Evolutionary conservation across 2,113 vertebrate species (phyloP), one percentile per base, ranked within the genome.

Genomic region (Caranx ignobilis): DNA sequence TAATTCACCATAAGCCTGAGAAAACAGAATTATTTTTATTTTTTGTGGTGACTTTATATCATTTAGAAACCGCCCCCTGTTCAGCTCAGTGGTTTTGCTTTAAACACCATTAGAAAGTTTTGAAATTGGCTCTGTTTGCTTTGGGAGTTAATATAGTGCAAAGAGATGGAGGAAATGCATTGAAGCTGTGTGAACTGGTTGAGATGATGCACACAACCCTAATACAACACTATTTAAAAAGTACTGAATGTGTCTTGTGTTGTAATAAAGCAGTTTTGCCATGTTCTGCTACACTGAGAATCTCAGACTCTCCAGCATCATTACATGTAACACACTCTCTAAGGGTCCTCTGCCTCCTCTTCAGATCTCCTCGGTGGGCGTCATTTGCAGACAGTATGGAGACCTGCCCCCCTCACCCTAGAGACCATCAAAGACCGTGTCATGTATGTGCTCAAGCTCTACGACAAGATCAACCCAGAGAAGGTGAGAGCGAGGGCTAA

Each of bases 391-490:
- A 90, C 93, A 91, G 48, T 98, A 96, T 34, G 93, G 96, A 0
- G 96, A 96, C 0, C 77, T 95, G 13, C 97, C 97, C 1, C 97
- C 0, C 93, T 98, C 83, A 98, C 97, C 1, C 11, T 98, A 89
- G 95, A 95, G 18, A 87, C 80, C 60, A 97, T 99, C 79, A 91
- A 88, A 89, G 96, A 97, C 0, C 95, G 97, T 0, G 98, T 99
- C 52, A 91, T 99, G 72, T 99, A 99, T 7, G 97, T 99, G 43
- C 95, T 99, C 80, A 99, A 99, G 83, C 95, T 99, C 43, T 99
- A 99, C 11, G 97, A 99, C 92, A 99, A 99, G 93, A 96, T 99
- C 87, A 96, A 95, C 81, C 97, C 97, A 0, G 97, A 97, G 87
- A 97, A 96, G 95, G 98, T 96, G 88, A 91, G 91, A 7, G 59